Percentiles rank a stretch among this genome's conserved stretches.
phyloP scores from a whole-genome alignment of 2,113 vertebrate genomes.

The Aspidoscelis tigris region DNA sequence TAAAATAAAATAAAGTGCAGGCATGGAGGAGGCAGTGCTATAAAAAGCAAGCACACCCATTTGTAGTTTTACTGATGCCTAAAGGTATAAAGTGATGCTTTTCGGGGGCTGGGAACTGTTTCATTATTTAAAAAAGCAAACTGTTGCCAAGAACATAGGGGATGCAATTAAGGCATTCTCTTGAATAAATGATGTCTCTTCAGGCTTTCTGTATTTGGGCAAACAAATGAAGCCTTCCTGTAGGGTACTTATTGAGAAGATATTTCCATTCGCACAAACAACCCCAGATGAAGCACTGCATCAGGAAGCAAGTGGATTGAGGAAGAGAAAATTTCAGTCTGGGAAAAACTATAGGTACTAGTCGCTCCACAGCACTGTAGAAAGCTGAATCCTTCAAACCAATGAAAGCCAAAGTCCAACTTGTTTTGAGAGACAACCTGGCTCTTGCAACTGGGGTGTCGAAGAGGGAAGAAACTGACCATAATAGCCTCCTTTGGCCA shows the following conservation, averaged over 20 bases:
- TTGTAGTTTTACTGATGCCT: slow-evolving; percentile 27
- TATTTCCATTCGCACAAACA: background rate
- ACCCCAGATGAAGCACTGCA: background rate
- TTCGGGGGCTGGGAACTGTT: slow-evolving; percentile 9
- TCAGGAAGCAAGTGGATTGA: background rate
- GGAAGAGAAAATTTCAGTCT: background rate
- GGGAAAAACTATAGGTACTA: background rate
- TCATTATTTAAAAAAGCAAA: slow-evolving; percentile 12
- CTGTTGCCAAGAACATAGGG: slow-evolving; percentile 7
- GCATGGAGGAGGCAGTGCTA: slow-evolving; percentile 5
- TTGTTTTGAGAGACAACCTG: background rate
- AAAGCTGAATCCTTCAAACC: background rate
- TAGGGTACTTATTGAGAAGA: background rate
- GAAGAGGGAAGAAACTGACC: background rate
- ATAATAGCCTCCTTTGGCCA: too few species aligned
- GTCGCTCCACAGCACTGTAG: background rate
- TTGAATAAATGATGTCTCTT: slow-evolving; percentile 39
- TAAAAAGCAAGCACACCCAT: slow-evolving; percentile 36
- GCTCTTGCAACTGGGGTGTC: background rate
- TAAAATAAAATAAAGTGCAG: slow-evolving; percentile 30
- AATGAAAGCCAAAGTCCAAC: background rate
- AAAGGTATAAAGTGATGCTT: slow-evolving; percentile 42
- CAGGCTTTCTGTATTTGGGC: background rate
- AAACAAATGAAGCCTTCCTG: background rate
- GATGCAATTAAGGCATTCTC: slow-evolving; percentile 51